phyloP scores from a whole-genome alignment of 2,888 invertebrate species.

The Vannuccia rotundouncinata region DNA sequence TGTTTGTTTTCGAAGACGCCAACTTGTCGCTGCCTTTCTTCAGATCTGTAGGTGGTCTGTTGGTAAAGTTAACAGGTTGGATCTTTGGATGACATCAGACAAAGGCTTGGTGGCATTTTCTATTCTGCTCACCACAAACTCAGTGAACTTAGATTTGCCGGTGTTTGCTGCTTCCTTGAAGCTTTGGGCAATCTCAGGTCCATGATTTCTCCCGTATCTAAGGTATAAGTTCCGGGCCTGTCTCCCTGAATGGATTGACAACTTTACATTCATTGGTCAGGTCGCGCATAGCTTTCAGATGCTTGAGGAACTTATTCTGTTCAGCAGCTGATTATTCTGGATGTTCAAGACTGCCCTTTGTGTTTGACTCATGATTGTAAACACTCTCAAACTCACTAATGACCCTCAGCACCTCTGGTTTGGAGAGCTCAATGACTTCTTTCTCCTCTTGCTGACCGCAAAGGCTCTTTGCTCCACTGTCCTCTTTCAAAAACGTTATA shows the following conservation, averaged over 20 bases:
- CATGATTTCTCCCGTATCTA: slow-evolving; percentile 31
- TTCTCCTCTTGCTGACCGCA: slow-evolving; percentile 34
- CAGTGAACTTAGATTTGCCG: slow-evolving; percentile 28
- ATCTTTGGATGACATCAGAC: slow-evolving; percentile 31
- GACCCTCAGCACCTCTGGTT: slow-evolving; percentile 28
- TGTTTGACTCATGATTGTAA: slow-evolving; percentile 25
- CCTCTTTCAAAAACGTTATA: slow-evolving; percentile 17
- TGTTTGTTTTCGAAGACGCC: slow-evolving; percentile 20
- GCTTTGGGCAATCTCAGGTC: slow-evolving; percentile 33
- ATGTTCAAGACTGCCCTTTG: slow-evolving; percentile 18
- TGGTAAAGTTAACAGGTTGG: slow-evolving; percentile 21
- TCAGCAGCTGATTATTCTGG: slow-evolving; percentile 29
- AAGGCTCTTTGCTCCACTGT: slow-evolving; percentile 31
- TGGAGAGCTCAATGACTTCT: slow-evolving; percentile 19
- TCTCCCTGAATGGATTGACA: slow-evolving; percentile 33
- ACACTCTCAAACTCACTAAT: slow-evolving; percentile 25
- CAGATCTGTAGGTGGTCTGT: slow-evolving; percentile 31
- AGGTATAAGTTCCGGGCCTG: slow-evolving; percentile 29
- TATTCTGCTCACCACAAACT: slow-evolving; percentile 26
- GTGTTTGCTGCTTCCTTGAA: slow-evolving; percentile 25
- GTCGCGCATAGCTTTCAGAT: slow-evolving; percentile 28
- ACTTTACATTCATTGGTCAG: slow-evolving; percentile 25
- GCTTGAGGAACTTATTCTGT: slow-evolving; percentile 29
- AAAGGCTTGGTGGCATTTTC: slow-evolving; percentile 30
- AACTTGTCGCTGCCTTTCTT: slow-evolving; percentile 32